phyloP scores from a whole-genome alignment of 2,113 vertebrate species.

The Labeo rohita region DNA sequence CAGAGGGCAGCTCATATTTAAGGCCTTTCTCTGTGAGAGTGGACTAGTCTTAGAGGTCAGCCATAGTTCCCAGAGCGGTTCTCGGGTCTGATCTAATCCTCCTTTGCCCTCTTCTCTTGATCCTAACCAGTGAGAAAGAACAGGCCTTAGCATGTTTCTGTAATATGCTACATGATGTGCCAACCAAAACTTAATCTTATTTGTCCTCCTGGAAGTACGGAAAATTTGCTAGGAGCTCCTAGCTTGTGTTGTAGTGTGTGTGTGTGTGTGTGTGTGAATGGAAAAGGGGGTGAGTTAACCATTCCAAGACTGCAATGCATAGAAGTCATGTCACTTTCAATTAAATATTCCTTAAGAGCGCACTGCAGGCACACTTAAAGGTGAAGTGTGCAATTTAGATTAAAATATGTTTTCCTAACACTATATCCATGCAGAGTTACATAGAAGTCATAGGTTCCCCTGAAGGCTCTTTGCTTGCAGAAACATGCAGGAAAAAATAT shows the following conservation, averaged over 20 bases:
- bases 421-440: neutral
- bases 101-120: slow-evolving; percentile 36
- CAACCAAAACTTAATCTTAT: slow-evolving; percentile 54
- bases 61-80: slow-evolving; percentile 34
- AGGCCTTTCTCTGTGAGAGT: slow-evolving; percentile 26
- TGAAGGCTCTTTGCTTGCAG: neutral
- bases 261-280: neutral
- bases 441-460: neutral
- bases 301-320: slow-evolving; percentile 3
- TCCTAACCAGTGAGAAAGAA: slow-evolving; percentile 49
- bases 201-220: slow-evolving; percentile 45
- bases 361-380: neutral
- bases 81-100: slow-evolving; percentile 45
- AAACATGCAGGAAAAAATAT: neutral
- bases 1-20: slow-evolving; percentile 31
- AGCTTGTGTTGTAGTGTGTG: neutral
- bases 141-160: slow-evolving; percentile 43
- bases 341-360: neutral
- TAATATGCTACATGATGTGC: slow-evolving; percentile 37
- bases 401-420: neutral
- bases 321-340: slow-evolving; percentile 6
- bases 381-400: neutral
- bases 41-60: neutral
- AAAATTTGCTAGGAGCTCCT: slow-evolving; percentile 45
- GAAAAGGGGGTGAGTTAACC: neutral